Conservation (phyloP, 2,888 invertebrate species). For the Leptogaster cylindrica region DNA sequence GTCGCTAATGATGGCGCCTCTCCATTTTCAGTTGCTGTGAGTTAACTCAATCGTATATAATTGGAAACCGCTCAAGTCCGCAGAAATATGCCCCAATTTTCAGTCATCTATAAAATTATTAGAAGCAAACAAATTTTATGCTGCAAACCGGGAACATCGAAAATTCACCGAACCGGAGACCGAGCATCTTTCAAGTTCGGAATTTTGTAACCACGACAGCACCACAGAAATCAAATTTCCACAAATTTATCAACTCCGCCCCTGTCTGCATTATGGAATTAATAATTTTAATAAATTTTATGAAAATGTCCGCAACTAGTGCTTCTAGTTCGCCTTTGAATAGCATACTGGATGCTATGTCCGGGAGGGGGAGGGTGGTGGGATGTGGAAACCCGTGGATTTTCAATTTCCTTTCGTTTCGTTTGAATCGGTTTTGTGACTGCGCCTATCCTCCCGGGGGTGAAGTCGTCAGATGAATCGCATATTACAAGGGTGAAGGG, state of each 20-base stretch:
- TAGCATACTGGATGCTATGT: neutral
- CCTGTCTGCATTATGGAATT: conserved; percentile 17
- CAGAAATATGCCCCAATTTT: no score
- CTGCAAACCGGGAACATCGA: no score
- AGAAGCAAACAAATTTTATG: no score
- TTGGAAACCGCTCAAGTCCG: no score
- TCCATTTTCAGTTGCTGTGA: no score
- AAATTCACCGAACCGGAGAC: conserved; percentile 1
- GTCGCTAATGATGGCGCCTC: no score
- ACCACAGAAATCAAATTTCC: conserved; percentile 15
- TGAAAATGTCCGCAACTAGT: conserved; percentile 31
- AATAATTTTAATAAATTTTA: conserved; percentile 38
- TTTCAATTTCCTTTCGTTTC: conserved; percentile 39
- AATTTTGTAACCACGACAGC: neutral
- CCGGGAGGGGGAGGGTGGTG: neutral
- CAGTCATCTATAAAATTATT: no score
- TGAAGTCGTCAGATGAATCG: conserved; percentile 10
- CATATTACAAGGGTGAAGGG: conserved; percentile 8
- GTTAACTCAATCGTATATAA: no score
- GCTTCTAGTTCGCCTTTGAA: neutral
- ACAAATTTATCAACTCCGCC: neutral
- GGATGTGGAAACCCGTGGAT: conserved; percentile 22
- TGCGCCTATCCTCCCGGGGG: conserved; percentile 26
- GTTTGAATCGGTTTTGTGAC: conserved; percentile 37
- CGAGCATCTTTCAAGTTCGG: neutral